Percentiles rank a stretch among this genome's conserved stretches.
These are phyloP conservation scores for Dasyornis broadbenti DNA, from an alignment of 2,113 vertebrate genomes.

Conservation along the genomic window DNA sequence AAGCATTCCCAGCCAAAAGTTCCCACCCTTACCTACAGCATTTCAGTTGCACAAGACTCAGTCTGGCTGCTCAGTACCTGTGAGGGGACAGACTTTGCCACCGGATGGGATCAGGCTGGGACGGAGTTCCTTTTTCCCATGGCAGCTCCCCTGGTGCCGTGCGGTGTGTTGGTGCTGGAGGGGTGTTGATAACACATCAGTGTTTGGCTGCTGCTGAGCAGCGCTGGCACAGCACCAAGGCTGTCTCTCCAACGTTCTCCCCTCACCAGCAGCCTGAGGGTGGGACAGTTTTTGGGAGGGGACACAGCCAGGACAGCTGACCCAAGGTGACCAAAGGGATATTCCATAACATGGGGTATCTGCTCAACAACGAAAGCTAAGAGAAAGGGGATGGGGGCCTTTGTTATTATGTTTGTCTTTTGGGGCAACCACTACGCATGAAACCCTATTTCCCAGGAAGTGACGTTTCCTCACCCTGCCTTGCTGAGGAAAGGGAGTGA, in stretches of 20 bases:
- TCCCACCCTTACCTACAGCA: background rate
- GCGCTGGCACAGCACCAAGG: background rate
- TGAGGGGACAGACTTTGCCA: fast-evolving
- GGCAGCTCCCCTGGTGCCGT: background rate
- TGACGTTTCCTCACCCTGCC: background rate
- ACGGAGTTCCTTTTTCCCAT: background rate
- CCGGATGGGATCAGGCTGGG: background rate
- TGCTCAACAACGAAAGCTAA: background rate
- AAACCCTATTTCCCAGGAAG: background rate
- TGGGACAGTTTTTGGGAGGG: background rate
- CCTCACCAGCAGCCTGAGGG: background rate
- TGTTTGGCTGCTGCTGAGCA: background rate
- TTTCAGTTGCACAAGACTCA: background rate
- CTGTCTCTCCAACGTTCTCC: no score
- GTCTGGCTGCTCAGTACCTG: fast-evolving
- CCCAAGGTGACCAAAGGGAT: background rate
- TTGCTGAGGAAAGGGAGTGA: background rate
- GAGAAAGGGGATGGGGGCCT: background rate
- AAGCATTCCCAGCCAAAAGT: background rate
- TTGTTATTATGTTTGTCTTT: background rate
- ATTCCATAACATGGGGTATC: background rate
- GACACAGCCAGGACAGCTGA: background rate
- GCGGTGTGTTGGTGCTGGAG: no score
- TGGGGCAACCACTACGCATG: background rate
- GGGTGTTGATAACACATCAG: background rate